Evolutionary conservation across 2,888 invertebrate species (phyloP), one percentile per base, ranked within the genome.

Genomic region (Caenorhabditis sp.): DNA sequence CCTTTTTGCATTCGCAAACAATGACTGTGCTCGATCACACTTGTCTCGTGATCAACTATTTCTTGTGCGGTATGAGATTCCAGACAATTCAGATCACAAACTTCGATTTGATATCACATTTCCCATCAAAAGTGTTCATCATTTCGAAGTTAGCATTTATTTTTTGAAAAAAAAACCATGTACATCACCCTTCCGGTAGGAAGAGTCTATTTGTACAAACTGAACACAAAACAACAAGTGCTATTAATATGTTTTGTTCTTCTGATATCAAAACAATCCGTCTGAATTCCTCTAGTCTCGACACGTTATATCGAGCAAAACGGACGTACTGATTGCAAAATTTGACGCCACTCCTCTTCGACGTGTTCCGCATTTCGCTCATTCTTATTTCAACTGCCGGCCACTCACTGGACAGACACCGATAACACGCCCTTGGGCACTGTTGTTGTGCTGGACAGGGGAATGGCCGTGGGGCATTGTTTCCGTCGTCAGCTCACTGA

Each of bases 11-110:
- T 67, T 60, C 53, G 76, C 76, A 76, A 76, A 74, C 74, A 74
- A 74, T 74, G 74, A 74, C 47, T 74, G 76, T 76, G 67, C 76
- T 76, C 61, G n/a, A 32, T 22, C 47, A 55, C 62, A 35, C 62
- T 11, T 47, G 69, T 51, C 77, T 56, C 69, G 69, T 69, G 62
- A 69, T 77, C 56, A 64, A 62, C 64, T 69, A 24, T 37, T 69
- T 69, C 37, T 61, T 50, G 62, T 70, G 28, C 68, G 69, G 61
- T 68, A 44, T 37, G 35, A 68, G 20, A 56, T 32, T 32, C 32
- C 32, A 32, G 9, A 32, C 32, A 32, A 32, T 9, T 9, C 32
- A 32, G 9, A 4, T 32, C 32, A 32, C 55, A 56, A 47, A 20
- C 56, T 32, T 32, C 28, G 6, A 5, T 6, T 5, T 47, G 2